These are phyloP conservation scores for Chelonia mydas DNA, from an alignment of 2,797 vertebrate genomes.

Conservation along the genomic window DNA sequence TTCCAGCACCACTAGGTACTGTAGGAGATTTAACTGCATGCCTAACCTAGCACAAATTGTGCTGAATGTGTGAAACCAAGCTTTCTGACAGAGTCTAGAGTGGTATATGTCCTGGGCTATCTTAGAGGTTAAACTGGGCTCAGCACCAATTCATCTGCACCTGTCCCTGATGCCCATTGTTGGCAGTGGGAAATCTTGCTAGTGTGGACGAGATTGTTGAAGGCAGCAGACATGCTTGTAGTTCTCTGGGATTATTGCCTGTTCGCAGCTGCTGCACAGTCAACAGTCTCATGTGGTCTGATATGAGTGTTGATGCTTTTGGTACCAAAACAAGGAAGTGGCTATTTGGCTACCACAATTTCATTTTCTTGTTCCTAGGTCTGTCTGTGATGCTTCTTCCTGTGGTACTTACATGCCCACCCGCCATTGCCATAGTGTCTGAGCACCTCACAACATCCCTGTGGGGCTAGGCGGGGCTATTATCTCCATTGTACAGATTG, in stretches of 20 bases:
- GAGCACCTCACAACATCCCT: neutral
- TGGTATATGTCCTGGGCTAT: neutral
- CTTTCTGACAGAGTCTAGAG: neutral
- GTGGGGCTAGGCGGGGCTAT: neutral
- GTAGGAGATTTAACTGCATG: neutral
- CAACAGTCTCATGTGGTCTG: neutral
- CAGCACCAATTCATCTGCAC: neutral
- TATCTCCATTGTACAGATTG: neutral
- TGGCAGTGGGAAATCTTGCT: neutral
- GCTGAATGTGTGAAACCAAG: neutral
- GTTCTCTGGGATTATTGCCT: neutral
- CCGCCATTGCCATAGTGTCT: neutral
- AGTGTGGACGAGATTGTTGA: neutral
- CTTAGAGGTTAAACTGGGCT: neutral
- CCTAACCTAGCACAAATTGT: neutral
- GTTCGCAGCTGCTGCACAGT: neutral
- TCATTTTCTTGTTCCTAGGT: neutral
- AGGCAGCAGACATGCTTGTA: neutral
- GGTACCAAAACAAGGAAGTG: neutral
- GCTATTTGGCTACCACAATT: neutral
- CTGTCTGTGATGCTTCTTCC: neutral
- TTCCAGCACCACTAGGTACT: neutral
- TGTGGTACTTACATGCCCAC: neutral
- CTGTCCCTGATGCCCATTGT: neutral
- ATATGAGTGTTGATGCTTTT: neutral